Percentiles rank a stretch among this genome's conserved stretches.
Evolutionary conservation across 2,113 vertebrate genomes (phyloP).

Genomic region (Stigmatopora argus): DNA sequence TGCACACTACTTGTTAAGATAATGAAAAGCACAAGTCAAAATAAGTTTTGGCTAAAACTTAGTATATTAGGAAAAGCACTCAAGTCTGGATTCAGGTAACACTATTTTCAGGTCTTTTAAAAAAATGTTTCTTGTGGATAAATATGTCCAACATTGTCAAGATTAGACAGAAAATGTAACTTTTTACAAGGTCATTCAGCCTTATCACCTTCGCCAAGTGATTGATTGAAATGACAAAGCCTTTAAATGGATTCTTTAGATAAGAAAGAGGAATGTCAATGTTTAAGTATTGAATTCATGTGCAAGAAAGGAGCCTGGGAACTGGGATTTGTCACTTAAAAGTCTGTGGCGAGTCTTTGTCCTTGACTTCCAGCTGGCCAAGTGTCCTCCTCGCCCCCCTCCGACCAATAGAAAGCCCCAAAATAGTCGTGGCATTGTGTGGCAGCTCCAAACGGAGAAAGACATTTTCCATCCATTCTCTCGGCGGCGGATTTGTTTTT

Average conservation of each 20-base stretch:
- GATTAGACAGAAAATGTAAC: not conserved
- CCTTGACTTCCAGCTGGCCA: slow-evolving; percentile 47
- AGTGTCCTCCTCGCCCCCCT: slow-evolving; percentile 35
- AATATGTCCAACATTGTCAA: not conserved
- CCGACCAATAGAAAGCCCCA: slow-evolving; percentile 40
- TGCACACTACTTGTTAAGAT: too few species aligned
- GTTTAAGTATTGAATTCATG: slow-evolving; percentile 52
- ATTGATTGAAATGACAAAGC: slow-evolving; percentile 50
- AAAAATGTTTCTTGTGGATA: not conserved
- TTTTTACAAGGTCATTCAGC: not conserved
- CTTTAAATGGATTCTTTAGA: slow-evolving; percentile 58
- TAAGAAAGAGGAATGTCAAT: slow-evolving; percentile 61
- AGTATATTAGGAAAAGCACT: too few species aligned
- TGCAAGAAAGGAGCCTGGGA: slow-evolving; percentile 41
- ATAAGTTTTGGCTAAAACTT: too few species aligned
- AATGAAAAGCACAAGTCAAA: too few species aligned
- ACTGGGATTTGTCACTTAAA: slow-evolving; percentile 32
- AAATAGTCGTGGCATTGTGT: slow-evolving; percentile 62
- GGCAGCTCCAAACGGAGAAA: slow-evolving; percentile 55
- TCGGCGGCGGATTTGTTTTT: slow-evolving; percentile 41
- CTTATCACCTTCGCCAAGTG: slow-evolving; percentile 24
- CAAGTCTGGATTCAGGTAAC: too few species aligned
- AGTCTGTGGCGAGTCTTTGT: slow-evolving; percentile 34
- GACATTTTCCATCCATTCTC: slow-evolving; percentile 53
- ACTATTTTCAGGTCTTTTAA: too few species aligned